Evolutionary conservation across 2,797 vertebrate genomes (phyloP).

Genomic region (Coregonus ussuriensis): DNA sequence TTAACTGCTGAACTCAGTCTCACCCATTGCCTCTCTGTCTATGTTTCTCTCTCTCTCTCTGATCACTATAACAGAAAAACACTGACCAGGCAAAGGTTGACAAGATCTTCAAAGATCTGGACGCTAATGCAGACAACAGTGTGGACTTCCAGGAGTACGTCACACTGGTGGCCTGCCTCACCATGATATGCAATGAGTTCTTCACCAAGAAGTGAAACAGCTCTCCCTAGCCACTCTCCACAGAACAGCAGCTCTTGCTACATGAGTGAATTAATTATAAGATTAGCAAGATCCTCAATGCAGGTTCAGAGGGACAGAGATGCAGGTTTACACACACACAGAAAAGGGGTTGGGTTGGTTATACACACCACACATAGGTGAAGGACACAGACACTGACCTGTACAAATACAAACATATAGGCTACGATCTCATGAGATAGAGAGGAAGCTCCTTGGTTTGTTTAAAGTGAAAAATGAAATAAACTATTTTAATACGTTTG

Average conservation of each 20-base stretch:
- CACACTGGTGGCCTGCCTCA: slow-evolving; percentile 36
- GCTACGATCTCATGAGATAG: neutral
- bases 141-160: slow-evolving; percentile 61
- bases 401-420: neutral
- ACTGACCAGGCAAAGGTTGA: accelerated
- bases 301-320: neutral
- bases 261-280: neutral
- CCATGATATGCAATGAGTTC: slow-evolving; percentile 29
- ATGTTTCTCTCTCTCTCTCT: neutral
- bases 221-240: neutral
- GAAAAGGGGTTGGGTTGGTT: neutral
- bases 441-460: neutral
- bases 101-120: slow-evolving; percentile 39
- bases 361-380: neutral
- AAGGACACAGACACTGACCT: neutral
- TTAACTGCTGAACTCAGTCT: neutral
- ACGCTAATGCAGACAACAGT: neutral
- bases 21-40: neutral
- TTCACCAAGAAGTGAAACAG: neutral
- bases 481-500: slow-evolving; percentile 12
- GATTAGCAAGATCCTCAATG: neutral
- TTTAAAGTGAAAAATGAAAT: slow-evolving; percentile 1
- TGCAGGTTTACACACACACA: neutral
- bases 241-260: neutral
- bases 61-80: neutral